Percentiles rank a stretch among this genome's conserved stretches.
phyloP scores from a whole-genome alignment of 1,140 invertebrate species.

The Lordiphosa collinella region DNA sequence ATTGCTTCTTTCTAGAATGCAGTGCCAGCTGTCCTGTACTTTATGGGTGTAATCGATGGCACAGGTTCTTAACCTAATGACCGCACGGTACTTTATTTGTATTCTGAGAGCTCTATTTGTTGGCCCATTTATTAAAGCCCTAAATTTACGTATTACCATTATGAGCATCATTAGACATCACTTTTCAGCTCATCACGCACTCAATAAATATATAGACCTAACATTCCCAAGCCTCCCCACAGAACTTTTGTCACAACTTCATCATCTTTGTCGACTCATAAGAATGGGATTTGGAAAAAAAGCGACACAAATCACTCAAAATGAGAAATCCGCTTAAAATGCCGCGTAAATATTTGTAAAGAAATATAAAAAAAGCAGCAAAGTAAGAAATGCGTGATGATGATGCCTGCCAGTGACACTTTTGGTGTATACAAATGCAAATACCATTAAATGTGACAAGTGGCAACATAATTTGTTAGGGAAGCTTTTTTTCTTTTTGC shows the following conservation, averaged over 20 bases:
- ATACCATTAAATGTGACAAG: slow-evolving; percentile 78
- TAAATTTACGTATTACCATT: slow-evolving; percentile 11
- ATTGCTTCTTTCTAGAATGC: too few species aligned
- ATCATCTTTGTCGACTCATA: slow-evolving; percentile 5
- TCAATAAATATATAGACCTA: slow-evolving; percentile 24
- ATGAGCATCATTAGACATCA: slow-evolving; percentile 60
- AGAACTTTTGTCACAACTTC: neutral
- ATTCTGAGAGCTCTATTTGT: slow-evolving; percentile 7
- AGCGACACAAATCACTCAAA: slow-evolving; percentile 75
- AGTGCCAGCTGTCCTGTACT: too few species aligned
- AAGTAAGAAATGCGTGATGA: slow-evolving; percentile 50
- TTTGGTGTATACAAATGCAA: slow-evolving; percentile 69
- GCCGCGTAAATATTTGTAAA: slow-evolving; percentile 75
- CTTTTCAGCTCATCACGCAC: slow-evolving; percentile 72
- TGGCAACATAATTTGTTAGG: slow-evolving; percentile 76
- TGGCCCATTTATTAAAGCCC: slow-evolving; percentile 1
- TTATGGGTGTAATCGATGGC: too few species aligned
- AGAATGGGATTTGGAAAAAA: slow-evolving; percentile 56
- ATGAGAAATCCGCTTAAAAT: slow-evolving; percentile 76
- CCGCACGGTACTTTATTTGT: too few species aligned
- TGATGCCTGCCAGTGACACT: slow-evolving; percentile 47
- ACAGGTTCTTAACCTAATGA: too few species aligned
- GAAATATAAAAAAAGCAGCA: slow-evolving; percentile 39
- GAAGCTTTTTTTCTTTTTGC: slow-evolving; percentile 37
- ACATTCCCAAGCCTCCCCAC: slow-evolving; percentile 10